phyloP scores from a whole-genome alignment of 1,140 invertebrate genomes.

The Drosophila bocqueti region DNA sequence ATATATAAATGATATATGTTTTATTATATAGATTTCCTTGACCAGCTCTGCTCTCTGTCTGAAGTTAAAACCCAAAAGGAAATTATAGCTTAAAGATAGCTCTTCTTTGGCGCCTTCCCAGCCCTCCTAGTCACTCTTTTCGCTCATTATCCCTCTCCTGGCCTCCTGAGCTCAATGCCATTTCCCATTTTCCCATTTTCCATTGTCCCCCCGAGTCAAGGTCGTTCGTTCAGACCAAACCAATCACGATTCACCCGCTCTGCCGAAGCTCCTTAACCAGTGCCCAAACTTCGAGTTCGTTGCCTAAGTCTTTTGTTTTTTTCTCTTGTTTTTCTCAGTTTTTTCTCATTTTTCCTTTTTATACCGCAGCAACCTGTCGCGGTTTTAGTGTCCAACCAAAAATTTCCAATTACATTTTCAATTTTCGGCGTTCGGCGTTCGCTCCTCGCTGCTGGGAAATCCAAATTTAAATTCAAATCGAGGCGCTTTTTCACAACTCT shows the following conservation, averaged over 20 bases:
- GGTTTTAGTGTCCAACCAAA: neutral
- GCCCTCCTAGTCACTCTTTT: no score
- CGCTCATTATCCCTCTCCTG: neutral
- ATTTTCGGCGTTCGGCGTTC: conserved; percentile 26
- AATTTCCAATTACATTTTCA: conserved; percentile 73
- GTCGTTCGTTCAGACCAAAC: conserved; percentile 24
- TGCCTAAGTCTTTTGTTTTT: conserved; percentile 45
- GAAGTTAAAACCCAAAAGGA: neutral
- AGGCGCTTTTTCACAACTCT: conserved; percentile 52
- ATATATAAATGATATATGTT: neutral
- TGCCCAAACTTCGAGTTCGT: conserved; percentile 15
- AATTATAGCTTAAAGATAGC: neutral
- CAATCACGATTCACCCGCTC: conserved; percentile 22
- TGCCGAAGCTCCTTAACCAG: neutral
- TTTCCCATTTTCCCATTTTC: neutral
- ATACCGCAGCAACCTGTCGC: neutral
- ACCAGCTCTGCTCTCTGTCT: neutral
- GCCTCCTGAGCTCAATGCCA: neutral
- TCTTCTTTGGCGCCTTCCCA: neutral
- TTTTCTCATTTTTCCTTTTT: neutral
- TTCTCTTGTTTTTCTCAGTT: neutral
- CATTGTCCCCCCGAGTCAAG: conserved; percentile 40
- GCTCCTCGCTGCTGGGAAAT: conserved; percentile 14
- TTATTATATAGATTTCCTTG: neutral
- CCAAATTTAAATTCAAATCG: conserved; percentile 28